Percentiles rank a stretch among this genome's conserved stretches.
These are phyloP conservation scores for Orthonyx spaldingii DNA, from an alignment of 2,113 vertebrate species.

Conservation along the genomic window DNA sequence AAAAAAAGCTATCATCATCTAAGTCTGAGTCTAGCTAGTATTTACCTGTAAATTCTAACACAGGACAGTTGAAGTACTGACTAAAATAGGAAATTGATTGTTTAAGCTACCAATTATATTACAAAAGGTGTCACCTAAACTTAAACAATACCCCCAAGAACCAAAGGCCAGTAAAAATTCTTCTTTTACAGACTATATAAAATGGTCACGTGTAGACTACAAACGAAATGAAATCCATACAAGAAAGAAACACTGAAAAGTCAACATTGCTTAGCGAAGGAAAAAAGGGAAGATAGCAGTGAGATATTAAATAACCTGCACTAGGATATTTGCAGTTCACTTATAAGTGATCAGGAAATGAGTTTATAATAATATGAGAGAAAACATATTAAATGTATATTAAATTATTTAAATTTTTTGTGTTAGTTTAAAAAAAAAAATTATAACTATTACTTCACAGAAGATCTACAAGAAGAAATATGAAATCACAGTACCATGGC, in stretches of 20 bases:
- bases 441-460: neutral
- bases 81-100: neutral
- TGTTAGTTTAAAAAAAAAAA: neutral
- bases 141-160: neutral
- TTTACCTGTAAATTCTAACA: neutral
- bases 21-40: neutral
- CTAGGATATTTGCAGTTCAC: neutral
- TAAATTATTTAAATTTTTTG: neutral
- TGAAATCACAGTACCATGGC: neutral
- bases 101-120: neutral
- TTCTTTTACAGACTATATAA: neutral
- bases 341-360: neutral
- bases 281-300: neutral
- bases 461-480: neutral
- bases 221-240: neutral
- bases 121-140: neutral
- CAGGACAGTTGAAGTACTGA: neutral
- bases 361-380: neutral
- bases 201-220: neutral
- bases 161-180: neutral
- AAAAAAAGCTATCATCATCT: too few relatives aligned
- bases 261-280: neutral
- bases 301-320: neutral
- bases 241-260: neutral
- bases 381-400: neutral